phyloP scores from a whole-genome alignment of 2,797 vertebrate species.

The Neosilurus hyrtlii region DNA sequence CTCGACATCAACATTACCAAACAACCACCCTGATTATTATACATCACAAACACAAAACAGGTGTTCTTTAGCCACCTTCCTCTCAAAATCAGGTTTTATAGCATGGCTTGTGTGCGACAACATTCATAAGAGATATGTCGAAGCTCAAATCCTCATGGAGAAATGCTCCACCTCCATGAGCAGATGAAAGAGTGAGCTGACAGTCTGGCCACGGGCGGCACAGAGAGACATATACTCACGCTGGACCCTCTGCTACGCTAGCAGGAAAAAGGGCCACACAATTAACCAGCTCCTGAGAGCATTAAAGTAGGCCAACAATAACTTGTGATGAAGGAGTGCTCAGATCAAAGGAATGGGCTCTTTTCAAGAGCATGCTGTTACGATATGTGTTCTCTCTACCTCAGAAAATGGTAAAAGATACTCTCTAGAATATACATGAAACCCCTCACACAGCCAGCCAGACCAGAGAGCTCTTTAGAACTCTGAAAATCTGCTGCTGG shows the following conservation, averaged over 20 bases:
- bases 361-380: conserved; percentile 47
- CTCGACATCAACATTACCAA: background rate
- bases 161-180: conserved; percentile 23
- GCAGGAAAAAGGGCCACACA: conserved; percentile 48
- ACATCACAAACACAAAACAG: background rate
- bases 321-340: conserved; percentile 45
- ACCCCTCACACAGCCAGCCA: conserved; percentile 9
- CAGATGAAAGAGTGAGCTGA: conserved; percentile 41
- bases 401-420: conserved; percentile 42
- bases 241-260: conserved; percentile 25
- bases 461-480: conserved; percentile 32
- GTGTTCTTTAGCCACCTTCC: background rate
- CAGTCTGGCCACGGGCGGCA: conserved; percentile 15
- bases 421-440: conserved; percentile 42
- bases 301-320: conserved; percentile 52
- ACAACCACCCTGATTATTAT: background rate
- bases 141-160: conserved; percentile 37
- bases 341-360: conserved; percentile 51
- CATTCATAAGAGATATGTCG: background rate
- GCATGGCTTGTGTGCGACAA: background rate
- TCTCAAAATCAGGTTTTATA: conserved; percentile 14
- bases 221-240: conserved; percentile 30
- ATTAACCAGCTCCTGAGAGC: conserved; percentile 48
- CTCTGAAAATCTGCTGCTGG: conserved; percentile 24
- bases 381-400: conserved; percentile 38